A percentile compares a stretch with the other conserved stretches of the same genome.
phyloP scores from a whole-genome alignment of 2,888 invertebrate genomes.

The Byasa hedistus region DNA sequence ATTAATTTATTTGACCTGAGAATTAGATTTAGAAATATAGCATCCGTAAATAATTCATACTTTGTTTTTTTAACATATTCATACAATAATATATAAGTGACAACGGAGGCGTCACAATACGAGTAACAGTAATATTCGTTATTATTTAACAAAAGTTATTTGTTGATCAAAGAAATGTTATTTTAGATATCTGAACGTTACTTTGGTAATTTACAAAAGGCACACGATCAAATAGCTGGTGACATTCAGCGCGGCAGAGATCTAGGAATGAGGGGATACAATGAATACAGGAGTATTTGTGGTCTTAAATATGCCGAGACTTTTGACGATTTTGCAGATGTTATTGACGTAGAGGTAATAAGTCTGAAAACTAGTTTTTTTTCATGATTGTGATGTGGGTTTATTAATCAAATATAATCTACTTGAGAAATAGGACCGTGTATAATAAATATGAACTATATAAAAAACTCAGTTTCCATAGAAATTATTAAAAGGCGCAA shows the following conservation, averaged over 20 bases:
- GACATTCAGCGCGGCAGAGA: constrained; percentile 64
- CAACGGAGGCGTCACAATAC: too few species aligned
- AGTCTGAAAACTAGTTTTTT: constrained; percentile 2
- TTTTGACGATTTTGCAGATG: constrained; percentile 57
- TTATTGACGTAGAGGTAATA: constrained; percentile 59
- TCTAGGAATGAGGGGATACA: constrained; percentile 59
- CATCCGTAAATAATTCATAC: too few species aligned
- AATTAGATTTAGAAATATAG: too few species aligned
- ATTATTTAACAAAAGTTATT: neutral
- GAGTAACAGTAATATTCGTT: neutral
- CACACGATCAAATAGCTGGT: constrained; percentile 51
- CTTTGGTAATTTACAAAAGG: constrained; percentile 52
- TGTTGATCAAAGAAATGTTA: neutral
- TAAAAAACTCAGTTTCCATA: too few species aligned
- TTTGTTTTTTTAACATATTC: too few species aligned
- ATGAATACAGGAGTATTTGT: constrained; percentile 58
- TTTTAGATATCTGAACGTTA: constrained; percentile 58
- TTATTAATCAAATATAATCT: too few species aligned
- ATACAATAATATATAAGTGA: too few species aligned
- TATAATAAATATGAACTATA: too few species aligned
- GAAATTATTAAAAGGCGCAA: too few species aligned
- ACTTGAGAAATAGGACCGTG: too few species aligned
- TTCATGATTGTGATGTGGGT: too few species aligned
- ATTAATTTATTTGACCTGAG: too few species aligned
- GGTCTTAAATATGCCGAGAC: constrained; percentile 51